Conservation (phyloP, 1,140 invertebrate genomes). For the Drosophila ananassae region DNA sequence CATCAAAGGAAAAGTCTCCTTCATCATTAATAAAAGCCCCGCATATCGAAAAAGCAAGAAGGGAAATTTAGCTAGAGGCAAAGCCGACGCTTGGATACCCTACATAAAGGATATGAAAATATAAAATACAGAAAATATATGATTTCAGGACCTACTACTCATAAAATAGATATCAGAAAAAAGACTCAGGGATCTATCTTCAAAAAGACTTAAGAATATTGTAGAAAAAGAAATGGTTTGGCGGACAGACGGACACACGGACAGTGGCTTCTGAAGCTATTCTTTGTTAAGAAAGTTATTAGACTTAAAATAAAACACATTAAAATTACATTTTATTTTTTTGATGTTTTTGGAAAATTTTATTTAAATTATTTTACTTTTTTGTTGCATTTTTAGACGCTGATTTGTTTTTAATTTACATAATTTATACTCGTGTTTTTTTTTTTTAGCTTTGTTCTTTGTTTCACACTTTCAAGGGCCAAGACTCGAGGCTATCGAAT, state of each 20-base stretch:
- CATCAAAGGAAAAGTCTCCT: conserved; percentile 12
- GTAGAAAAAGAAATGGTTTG: too few species aligned
- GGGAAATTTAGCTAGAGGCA: neutral
- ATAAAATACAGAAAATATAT: too few species aligned
- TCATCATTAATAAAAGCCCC: conserved; percentile 33
- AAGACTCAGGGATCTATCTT: neutral
- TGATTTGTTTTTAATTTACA: conserved; percentile 37
- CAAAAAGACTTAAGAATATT: neutral
- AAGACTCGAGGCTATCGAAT: conserved; percentile 40
- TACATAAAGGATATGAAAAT: neutral
- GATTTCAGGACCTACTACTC: too few species aligned
- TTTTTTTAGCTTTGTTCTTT: conserved; percentile 53
- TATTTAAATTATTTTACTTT: conserved; percentile 55
- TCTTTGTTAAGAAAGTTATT: too few species aligned
- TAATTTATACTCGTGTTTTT: conserved; percentile 36
- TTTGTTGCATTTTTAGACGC: conserved; percentile 41
- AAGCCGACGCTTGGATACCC: neutral
- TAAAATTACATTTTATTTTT: neutral
- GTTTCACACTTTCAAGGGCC: conserved; percentile 23
- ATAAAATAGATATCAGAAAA: too few species aligned
- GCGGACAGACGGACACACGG: too few species aligned
- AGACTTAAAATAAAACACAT: conserved; percentile 1
- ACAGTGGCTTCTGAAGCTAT: too few species aligned
- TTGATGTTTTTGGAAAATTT: conserved; percentile 56
- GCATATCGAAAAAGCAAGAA: conserved; percentile 1